These are phyloP conservation scores for Dorcus parallelipipedus DNA, from an alignment of 2,888 invertebrate genomes.

Conservation along the genomic window DNA sequence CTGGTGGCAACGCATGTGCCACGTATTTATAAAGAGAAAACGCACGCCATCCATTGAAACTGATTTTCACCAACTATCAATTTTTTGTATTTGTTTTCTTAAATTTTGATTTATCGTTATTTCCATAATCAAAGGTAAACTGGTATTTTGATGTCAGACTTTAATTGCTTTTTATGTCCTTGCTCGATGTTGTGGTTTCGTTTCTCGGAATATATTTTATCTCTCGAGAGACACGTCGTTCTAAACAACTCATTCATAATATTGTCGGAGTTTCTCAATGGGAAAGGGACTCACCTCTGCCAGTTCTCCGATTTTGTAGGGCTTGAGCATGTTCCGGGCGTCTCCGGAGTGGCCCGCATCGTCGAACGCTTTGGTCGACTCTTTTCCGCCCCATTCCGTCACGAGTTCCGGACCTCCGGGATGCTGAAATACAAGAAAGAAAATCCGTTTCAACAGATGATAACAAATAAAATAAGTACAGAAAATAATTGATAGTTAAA, in stretches of 20 bases:
- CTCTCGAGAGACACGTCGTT: not conserved
- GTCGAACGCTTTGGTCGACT: constrained; percentile 64
- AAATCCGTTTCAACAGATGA: no score
- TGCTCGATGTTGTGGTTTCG: not conserved
- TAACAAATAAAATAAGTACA: no score
- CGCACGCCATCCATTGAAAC: no score
- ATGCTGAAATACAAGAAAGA: constrained; percentile 52
- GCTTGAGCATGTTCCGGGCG: constrained; percentile 56
- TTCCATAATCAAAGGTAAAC: no score
- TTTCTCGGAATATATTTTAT: not conserved
- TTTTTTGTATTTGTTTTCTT: no score
- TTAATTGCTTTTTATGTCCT: no score
- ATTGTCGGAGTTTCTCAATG: constrained; percentile 19
- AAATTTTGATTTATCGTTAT: no score
- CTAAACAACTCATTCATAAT: not conserved
- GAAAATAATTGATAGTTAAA: no score
- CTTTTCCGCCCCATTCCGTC: constrained; percentile 63
- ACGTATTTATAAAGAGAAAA: no score
- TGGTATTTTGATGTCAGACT: no score
- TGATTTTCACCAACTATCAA: no score
- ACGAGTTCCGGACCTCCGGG: constrained; percentile 66
- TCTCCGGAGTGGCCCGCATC: constrained; percentile 66
- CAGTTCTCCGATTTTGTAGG: constrained; percentile 65
- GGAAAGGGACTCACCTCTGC: constrained; percentile 54
- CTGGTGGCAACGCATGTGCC: no score